Evolutionary conservation across 2,888 invertebrate genomes (phyloP), one percentile per base, ranked within the genome.

Genomic region (Orthonevra nobilis): DNA sequence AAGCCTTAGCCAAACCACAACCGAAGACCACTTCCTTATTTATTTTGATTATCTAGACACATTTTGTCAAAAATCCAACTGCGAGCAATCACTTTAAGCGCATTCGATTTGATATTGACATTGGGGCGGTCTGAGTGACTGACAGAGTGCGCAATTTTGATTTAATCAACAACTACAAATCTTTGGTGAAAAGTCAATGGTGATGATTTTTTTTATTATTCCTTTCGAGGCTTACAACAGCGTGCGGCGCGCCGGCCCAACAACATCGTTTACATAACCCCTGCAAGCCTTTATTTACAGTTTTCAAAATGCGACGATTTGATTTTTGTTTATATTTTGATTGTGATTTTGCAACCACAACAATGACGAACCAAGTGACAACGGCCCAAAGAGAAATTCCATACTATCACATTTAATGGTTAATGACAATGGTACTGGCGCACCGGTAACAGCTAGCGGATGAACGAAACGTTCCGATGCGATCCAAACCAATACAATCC

Each of bases 221-320:
- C n/a, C n/a, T n/a, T 50, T 12, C 30, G n/a, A 4, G 15, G 14
- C 44, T 26, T 34, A 50, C 28, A 58, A 58, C 32, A 50, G 30
- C 15, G 23, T 17, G 52, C 56, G 15, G 46, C 32, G 12, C 28
- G 48, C 32, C 69, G 40, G 40, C 14, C 38, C 38, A 32, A 15
- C 17, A 44, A n/a, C 32, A 60, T 46, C 44, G 72, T 77, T 77
- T 77, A 77, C 77, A 72, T 77, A 77, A 77, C 64, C 54, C 46
- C 26, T 66, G 60, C 77, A 66, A 72, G 52, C 77, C 77, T 77
- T 77, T 77, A 77, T 77, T 77, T 77, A 72, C 64, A 40, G 52
- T 60, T 70, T 63, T 69, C 30, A 50, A 75, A 68, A 75, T 36
- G 34, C 42, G 26, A 61, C 73, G 36, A 26, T 64, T 58, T 61